Percentiles rank a stretch among this genome's conserved stretches.
Conservation (phyloP, 2,113 vertebrate species). For the Thermophis baileyi region DNA sequence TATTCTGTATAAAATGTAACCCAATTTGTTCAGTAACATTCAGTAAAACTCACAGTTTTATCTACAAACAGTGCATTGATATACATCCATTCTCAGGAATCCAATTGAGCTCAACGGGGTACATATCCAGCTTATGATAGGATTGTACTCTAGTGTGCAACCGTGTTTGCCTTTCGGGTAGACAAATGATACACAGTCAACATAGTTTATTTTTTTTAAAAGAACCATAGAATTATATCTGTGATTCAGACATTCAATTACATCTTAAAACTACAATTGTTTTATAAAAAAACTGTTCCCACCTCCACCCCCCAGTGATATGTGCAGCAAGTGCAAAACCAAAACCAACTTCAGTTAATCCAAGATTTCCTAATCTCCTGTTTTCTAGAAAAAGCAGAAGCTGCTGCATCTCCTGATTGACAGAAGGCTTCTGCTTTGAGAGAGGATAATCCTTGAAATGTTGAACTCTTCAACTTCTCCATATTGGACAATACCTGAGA, state of each 20-base stretch:
- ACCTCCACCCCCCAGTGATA: conserved; percentile 52
- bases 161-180: conserved; percentile 56
- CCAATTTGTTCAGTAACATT: conserved; percentile 65
- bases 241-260: conserved; percentile 67
- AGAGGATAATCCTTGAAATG: conserved; percentile 41
- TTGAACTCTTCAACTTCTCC: conserved; percentile 55
- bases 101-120: not conserved
- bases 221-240: conserved; percentile 70
- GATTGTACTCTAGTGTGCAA: conserved; percentile 68
- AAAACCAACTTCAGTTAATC: conserved; percentile 71
- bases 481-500: conserved; percentile 64
- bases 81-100: not conserved
- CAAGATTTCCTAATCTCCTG: conserved; percentile 70
- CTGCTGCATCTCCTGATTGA: conserved; percentile 52
- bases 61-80: conserved; percentile 53
- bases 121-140: not conserved
- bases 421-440: conserved; percentile 52
- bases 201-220: conserved; percentile 62
- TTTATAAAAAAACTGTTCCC: conserved; percentile 58
- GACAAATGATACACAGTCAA: conserved; percentile 71
- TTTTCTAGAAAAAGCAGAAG: conserved; percentile 70
- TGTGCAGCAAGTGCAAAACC: conserved; percentile 75
- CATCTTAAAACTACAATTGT: conserved; percentile 71
- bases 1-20: conserved; percentile 66
- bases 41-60: conserved; percentile 72